These are phyloP conservation scores for Spinus olivaceus DNA, from an alignment of 2,797 vertebrate species.

Conservation along the genomic window DNA sequence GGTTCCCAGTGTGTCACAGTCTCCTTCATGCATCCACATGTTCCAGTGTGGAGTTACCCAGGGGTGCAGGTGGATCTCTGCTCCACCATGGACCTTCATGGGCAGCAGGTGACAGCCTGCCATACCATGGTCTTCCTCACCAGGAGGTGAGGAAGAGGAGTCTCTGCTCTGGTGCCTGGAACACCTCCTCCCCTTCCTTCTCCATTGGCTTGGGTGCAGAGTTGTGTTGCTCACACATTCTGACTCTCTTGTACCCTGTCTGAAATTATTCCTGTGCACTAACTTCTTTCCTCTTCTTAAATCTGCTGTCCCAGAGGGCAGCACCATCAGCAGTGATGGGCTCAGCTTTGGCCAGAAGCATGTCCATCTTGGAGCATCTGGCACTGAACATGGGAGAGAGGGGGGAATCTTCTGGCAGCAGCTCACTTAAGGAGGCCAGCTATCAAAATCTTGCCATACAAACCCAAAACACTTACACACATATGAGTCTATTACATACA, in stretches of 20 bases:
- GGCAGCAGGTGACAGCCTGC: background rate
- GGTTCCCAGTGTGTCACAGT: background rate
- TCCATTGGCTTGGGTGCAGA: background rate
- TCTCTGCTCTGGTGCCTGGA: rapidly evolving
- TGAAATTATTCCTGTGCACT: background rate
- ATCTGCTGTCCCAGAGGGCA: background rate
- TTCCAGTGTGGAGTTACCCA: background rate
- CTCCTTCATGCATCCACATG: background rate
- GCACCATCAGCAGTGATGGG: no score
- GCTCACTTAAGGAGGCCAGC: background rate
- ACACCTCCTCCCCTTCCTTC: background rate
- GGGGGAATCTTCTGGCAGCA: background rate
- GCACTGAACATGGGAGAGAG: rapidly evolving
- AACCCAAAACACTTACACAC: background rate
- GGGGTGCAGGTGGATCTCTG: background rate
- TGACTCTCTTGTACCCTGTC: background rate
- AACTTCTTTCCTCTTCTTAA: background rate
- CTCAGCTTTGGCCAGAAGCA: rapidly evolving
- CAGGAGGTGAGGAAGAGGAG: background rate
- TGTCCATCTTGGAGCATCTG: background rate
- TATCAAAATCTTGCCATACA: background rate
- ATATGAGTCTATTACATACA: no score
- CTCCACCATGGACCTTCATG: background rate
- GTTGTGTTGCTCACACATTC: background rate
- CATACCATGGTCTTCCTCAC: background rate